Conservation (phyloP, 2,113 vertebrate genomes). For the Delphinapterus leucas region DNA sequence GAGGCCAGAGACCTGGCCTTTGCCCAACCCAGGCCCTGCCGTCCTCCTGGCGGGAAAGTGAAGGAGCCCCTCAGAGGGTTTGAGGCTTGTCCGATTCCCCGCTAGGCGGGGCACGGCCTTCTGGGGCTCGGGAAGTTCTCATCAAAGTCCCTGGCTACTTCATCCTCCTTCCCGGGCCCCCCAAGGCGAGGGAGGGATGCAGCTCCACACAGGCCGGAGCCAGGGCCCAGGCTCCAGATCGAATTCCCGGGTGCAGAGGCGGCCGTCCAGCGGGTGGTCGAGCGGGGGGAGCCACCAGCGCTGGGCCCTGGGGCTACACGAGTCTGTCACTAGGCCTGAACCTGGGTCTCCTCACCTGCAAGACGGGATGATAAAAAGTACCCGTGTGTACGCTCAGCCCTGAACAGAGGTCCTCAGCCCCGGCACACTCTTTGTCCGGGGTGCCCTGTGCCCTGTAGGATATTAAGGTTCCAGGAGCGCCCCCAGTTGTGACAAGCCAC, state of each 20-base stretch:
- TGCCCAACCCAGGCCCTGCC: not conserved
- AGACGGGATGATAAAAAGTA: accelerated
- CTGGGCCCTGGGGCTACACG: too few species aligned
- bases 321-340: not conserved
- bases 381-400: accelerated
- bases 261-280: accelerated
- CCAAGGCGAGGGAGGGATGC: accelerated
- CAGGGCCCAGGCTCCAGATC: too few species aligned
- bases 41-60: not conserved
- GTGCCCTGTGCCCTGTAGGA: accelerated
- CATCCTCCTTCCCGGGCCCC: accelerated
- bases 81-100: accelerated
- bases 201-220: not conserved
- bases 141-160: not conserved
- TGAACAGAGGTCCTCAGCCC: accelerated
- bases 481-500: not conserved
- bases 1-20: not conserved
- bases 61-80: not conserved
- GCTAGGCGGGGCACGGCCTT: not conserved
- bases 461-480: accelerated
- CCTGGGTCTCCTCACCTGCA: not conserved
- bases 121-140: not conserved
- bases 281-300: not conserved
- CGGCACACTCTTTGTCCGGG: accelerated
- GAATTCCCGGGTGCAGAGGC: not conserved